Percentiles rank a stretch among this genome's conserved stretches.
Conservation (phyloP, 2,797 vertebrate genomes). For the Botia almorhae region DNA sequence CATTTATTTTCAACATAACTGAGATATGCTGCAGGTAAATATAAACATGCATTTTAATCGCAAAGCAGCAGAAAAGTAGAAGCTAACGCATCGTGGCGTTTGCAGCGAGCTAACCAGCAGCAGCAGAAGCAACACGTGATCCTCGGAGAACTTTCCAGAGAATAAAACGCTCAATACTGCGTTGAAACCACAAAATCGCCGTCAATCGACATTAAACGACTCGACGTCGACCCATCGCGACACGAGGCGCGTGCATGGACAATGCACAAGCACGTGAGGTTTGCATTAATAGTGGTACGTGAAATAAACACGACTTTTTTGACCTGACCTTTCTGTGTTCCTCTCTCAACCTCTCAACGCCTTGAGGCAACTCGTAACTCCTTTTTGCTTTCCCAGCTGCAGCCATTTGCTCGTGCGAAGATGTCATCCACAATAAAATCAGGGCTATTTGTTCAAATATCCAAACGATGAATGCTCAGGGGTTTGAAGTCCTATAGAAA, state of each 20-base stretch:
- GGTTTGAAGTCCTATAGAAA: conserved; percentile 94
- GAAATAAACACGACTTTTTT: conserved; percentile 8
- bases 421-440: conserved; percentile 50
- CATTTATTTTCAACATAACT: not conserved
- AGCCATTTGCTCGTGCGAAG: conserved; percentile 66
- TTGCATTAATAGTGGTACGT: not conserved
- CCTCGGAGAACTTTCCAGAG: conserved; percentile 31
- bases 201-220: not conserved
- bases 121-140: conserved; percentile 34
- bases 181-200: not conserved
- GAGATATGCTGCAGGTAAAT: not conserved
- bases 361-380: conserved; percentile 60
- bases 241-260: not conserved
- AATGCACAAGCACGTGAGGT: not conserved
- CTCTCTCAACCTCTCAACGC: conserved; percentile 83
- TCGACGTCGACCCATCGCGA: not conserved
- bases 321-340: conserved; percentile 91
- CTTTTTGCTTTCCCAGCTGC: conserved; percentile 64
- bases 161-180: not conserved
- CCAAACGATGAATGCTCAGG: conserved; percentile 74
- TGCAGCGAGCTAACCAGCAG: conserved; percentile 7
- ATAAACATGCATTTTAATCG: not conserved
- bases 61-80: not conserved
- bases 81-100: not conserved
- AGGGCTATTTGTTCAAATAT: conserved; percentile 53